Evolutionary conservation across 1,140 invertebrate genomes (phyloP), one percentile per base, ranked within the genome.

Genomic region (Spodoptera frugiperda): DNA sequence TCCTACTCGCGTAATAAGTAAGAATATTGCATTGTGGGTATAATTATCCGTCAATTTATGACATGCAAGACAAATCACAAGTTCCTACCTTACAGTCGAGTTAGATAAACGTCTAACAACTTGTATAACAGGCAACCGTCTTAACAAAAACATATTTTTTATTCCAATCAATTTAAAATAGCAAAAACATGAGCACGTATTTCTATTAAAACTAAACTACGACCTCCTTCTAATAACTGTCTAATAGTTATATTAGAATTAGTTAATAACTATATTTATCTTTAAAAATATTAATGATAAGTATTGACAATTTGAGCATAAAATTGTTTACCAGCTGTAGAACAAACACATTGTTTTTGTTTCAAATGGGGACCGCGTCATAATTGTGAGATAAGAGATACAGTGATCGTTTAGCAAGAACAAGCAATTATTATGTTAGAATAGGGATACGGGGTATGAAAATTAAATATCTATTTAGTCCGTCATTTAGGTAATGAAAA

Each of bases 291-390:
- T 61, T 25, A 25, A 44, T 8, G 25, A 33, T 59, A 39, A 33
- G 21, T 59, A 15, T 59, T 30, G 57, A 39, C 30, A 59, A 59
- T 59, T 30, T 2, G 44, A 46, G 44, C 15, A 65, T 21, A 25
- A 46, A 65, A 46, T 65, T 46, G 55, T 59, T 33, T 59, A 59
- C 55, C 3, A 30, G 6, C 46, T 19, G 44, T 65, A 3, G 15
- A 46, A 65, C 61, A 65, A 65, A 65, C 39, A 46, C 19, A 65
- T 65, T 48, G 44, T 65, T 65, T 65, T 46, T 48, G 61, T 65
- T 19, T 65, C 46, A 65, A 19, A 65, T 19, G 61, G 61, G 57
- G 14, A 59, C 25, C n/a, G 15, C 30, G 57, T 39, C n/a, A 8
- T 14, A 39, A 1, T 39, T 33, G 2, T 39, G 4, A 33, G 57